phyloP scores from a whole-genome alignment of 2,888 invertebrate species.

The Dicyrtoma fusca region DNA sequence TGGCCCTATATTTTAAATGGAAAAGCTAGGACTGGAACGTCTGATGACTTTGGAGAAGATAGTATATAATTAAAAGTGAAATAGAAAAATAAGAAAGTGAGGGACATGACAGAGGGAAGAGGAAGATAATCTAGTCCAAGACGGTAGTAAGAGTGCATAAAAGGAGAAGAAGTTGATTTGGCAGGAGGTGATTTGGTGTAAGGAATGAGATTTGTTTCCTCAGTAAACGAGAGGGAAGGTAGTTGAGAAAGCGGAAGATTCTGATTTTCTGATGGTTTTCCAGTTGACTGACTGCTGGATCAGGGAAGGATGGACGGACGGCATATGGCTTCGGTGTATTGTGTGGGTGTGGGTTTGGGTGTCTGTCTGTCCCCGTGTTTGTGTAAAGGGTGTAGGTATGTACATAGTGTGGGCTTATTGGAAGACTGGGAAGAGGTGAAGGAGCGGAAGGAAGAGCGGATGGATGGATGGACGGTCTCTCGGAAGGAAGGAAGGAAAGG shows the following conservation, averaged over 20 bases:
- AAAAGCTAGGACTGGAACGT: not conserved
- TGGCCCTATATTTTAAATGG: not conserved
- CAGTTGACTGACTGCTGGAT: conserved; percentile 21
- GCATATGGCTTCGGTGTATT: too few species aligned
- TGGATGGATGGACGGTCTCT: conserved; percentile 5
- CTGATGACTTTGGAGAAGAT: not conserved
- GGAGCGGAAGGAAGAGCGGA: conserved; percentile 24
- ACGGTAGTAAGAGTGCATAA: not conserved
- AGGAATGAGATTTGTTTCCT: conserved; percentile 20
- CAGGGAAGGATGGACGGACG: not conserved
- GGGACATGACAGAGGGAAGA: not conserved
- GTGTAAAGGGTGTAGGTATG: too few species aligned
- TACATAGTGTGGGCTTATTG: not conserved
- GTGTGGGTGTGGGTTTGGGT: too few species aligned
- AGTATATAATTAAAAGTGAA: not conserved
- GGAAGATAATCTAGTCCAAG: not conserved
- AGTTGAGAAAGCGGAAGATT: conserved; percentile 25
- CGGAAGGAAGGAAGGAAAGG: conserved; percentile 22
- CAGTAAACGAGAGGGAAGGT: conserved; percentile 10
- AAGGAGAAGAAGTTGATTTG: conserved; percentile 18
- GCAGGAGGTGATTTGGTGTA: conserved; percentile 27
- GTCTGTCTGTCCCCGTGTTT: too few species aligned
- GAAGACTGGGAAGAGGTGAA: not conserved
- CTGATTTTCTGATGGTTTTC: conserved; percentile 30
- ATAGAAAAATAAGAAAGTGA: not conserved